phyloP scores from a whole-genome alignment of 2,113 vertebrate genomes.

The Macaca fascicularis region DNA sequence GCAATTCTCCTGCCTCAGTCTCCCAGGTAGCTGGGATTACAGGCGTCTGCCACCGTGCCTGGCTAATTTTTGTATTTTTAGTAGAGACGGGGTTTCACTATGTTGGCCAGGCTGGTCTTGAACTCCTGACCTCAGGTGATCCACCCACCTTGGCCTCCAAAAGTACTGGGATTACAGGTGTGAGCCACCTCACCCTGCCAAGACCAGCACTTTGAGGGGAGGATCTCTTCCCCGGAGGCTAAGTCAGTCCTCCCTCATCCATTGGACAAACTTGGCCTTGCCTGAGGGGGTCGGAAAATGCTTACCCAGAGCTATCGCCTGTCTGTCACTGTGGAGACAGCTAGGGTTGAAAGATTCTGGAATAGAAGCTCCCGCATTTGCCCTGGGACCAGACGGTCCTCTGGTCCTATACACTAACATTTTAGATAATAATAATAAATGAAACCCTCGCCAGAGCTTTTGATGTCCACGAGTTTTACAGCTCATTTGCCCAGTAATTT shows the following conservation, averaged over 20 bases:
- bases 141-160: too few relatives aligned
- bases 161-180: too few relatives aligned
- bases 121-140: too few relatives aligned
- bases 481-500: neutral
- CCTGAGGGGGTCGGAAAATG: fast-evolving
- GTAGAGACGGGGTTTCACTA: too few relatives aligned
- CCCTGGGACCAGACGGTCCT: neutral
- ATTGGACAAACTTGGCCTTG: neutral
- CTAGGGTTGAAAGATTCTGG: neutral
- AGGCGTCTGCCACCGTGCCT: too few relatives aligned
- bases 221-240: fast-evolving
- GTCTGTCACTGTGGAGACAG: neutral
- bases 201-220: neutral
- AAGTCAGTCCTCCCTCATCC: neutral
- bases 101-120: too few relatives aligned
- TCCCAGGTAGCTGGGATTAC: too few relatives aligned
- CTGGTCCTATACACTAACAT: neutral
- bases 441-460: neutral
- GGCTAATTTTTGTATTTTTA: too few relatives aligned
- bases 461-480: neutral
- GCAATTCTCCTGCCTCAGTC: too few relatives aligned
- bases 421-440: neutral
- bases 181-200: too few relatives aligned
- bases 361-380: neutral
- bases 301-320: neutral